Base-by-base conservation (phyloP, 1,140 invertebrate genomes). In the Hydropsyche tenuis region DNA sequence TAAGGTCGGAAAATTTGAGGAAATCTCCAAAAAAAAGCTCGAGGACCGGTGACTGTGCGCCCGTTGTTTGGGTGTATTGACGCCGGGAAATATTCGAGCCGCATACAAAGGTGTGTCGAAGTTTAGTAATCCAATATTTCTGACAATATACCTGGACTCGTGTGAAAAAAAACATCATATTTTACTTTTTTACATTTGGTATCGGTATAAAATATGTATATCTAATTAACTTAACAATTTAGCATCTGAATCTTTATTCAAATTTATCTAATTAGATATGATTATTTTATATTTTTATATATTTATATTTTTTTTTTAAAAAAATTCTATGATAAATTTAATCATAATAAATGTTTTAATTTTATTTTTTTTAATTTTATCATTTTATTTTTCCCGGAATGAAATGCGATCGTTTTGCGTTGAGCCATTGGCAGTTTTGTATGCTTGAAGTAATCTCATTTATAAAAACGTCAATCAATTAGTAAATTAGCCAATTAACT, bases 401-500 rank as follows among this genome's bases (percentile, higher is more conserved):
- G 20, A 68, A 16, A 56, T 74, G 69, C 45, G 16, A 74, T 37
- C 25, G 4, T 73, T 60, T 62, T 68, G 5, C 27, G 20, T n/a
- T 70, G 69, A 42, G 51, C 46, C 43, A 22, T 16, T 22, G 22
- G 4, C 16, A 27, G 56, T 14, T 46, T 68, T 68, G 30, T 43
- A 14, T 42, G 45, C 22, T 53, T 60, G 66, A 60, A 45, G 62
- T 30, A 69, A 75, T 69, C 72, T 78, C 74, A 75, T 74, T 78
- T 76, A 72, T 72, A 74, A 75, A 75, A 78, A 75, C 72, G 77
- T 78, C 77, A 76, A 78, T 78, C 77, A 78, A 78, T 78, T 78
- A 78, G 77, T 75, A 78, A 78, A 78, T 78, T 75, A 78, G 63
- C 72, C 77, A 78, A 78, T 78, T 76, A 78, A 74, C 74, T 78